These are phyloP conservation scores for Esperia sulphurella DNA, from an alignment of 2,888 invertebrate genomes.

Conservation along the genomic window DNA sequence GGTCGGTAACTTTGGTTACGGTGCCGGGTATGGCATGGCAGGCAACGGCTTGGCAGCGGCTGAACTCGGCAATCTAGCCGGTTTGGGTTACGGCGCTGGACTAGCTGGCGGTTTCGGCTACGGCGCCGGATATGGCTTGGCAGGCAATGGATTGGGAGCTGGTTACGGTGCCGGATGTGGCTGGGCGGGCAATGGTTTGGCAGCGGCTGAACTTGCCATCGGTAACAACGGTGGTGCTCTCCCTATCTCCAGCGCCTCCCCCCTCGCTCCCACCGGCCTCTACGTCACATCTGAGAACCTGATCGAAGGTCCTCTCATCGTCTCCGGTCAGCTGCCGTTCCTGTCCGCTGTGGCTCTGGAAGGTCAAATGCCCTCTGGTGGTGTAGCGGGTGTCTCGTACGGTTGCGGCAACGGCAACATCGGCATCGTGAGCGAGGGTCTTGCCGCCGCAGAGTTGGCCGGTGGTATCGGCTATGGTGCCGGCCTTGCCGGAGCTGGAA, in stretches of 20 bases:
- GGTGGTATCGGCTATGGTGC: background rate
- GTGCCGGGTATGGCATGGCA: no score
- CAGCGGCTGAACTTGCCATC: background rate
- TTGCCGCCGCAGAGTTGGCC: no score
- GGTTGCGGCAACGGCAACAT: slow-evolving; percentile 27
- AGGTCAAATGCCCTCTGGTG: slow-evolving; percentile 27
- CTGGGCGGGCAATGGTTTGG: background rate
- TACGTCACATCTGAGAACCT: slow-evolving; percentile 29
- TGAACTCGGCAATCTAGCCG: no score
- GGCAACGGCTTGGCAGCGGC: no score
- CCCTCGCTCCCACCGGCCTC: slow-evolving; percentile 31
- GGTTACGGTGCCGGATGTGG: slow-evolving; percentile 11
- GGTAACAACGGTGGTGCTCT: slow-evolving; percentile 12
- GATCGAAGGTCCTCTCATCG: slow-evolving; percentile 29
- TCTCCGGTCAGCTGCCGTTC: slow-evolving; percentile 39
- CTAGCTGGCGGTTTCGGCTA: no score
- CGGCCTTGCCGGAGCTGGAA: slow-evolving; percentile 7
- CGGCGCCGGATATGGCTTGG: background rate
- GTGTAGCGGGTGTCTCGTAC: slow-evolving; percentile 24
- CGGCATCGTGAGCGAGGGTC: slow-evolving; percentile 17
- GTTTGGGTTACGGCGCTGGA: no score
- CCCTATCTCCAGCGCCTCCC: slow-evolving; percentile 28
- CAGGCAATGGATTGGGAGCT: background rate
- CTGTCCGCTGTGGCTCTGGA: slow-evolving; percentile 36
- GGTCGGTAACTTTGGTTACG: slow-evolving; percentile 4